These are phyloP conservation scores for Emys orbicularis DNA, from an alignment of 2,797 vertebrate genomes.

Conservation along the genomic window DNA sequence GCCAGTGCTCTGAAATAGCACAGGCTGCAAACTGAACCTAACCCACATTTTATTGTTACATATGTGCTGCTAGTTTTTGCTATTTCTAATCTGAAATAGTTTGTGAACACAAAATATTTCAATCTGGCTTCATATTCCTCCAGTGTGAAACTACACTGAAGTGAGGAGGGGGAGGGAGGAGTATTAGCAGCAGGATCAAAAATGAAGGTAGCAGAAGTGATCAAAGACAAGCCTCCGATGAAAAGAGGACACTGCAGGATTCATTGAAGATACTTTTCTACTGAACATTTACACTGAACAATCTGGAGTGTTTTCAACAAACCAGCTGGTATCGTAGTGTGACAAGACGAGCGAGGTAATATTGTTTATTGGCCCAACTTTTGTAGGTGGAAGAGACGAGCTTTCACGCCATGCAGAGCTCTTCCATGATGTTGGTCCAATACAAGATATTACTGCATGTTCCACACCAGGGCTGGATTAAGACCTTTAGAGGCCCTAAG, in stretches of 20 bases:
- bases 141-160: too few species aligned
- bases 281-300: background rate
- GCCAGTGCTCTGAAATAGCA: too few species aligned
- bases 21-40: background rate
- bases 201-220: background rate
- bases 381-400: background rate
- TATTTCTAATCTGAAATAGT: too few species aligned
- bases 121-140: too few species aligned
- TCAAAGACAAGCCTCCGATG: background rate
- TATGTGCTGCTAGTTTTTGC: background rate
- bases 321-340: background rate
- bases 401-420: background rate
- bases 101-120: too few species aligned
- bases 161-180: fast-evolving
- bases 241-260: background rate
- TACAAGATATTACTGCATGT: too few species aligned
- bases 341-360: background rate
- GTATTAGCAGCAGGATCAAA: background rate
- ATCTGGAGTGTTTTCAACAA: background rate
- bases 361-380: background rate
- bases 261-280: too few species aligned
- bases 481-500: too few species aligned
- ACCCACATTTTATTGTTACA: background rate
- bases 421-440: background rate
- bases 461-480: too few species aligned